A percentile compares a stretch with the other conserved stretches of the same genome.
Conservation (phyloP, 2,113 vertebrate genomes). For the Tympanuchus pallidicinctus region DNA sequence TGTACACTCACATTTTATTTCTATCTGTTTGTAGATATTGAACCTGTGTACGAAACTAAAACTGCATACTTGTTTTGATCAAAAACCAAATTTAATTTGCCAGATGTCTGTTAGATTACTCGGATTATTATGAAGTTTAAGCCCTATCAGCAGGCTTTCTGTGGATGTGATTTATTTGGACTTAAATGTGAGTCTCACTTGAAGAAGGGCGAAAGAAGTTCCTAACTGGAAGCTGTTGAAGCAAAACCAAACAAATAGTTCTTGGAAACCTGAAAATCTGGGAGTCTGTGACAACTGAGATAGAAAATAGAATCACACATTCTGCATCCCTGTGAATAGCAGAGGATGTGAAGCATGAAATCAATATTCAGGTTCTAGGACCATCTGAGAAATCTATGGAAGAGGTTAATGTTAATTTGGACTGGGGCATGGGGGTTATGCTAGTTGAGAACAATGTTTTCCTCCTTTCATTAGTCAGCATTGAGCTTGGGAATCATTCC, state of each 20-base stretch:
- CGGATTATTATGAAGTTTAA: not conserved
- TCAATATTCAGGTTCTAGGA: not conserved
- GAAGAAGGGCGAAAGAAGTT: not conserved
- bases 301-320: not conserved
- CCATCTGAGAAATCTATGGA: not conserved
- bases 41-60: not conserved
- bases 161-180: not conserved
- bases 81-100: not conserved
- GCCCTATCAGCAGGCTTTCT: not conserved
- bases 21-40: not conserved
- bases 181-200: not conserved
- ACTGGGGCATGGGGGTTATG: not conserved
- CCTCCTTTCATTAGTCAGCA: not conserved
- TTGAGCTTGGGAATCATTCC: not conserved
- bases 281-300: not conserved
- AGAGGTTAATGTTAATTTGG: not conserved
- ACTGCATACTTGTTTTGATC: not conserved
- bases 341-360: not conserved
- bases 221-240: not conserved
- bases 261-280: not conserved
- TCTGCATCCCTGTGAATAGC: not conserved
- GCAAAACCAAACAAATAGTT: not conserved
- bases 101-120: not conserved
- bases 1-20: not conserved
- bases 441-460: not conserved